Evolutionary conservation across 1,140 invertebrate species (phyloP), one percentile per base, ranked within the genome.

Genomic region (Drosophila ananassae): DNA sequence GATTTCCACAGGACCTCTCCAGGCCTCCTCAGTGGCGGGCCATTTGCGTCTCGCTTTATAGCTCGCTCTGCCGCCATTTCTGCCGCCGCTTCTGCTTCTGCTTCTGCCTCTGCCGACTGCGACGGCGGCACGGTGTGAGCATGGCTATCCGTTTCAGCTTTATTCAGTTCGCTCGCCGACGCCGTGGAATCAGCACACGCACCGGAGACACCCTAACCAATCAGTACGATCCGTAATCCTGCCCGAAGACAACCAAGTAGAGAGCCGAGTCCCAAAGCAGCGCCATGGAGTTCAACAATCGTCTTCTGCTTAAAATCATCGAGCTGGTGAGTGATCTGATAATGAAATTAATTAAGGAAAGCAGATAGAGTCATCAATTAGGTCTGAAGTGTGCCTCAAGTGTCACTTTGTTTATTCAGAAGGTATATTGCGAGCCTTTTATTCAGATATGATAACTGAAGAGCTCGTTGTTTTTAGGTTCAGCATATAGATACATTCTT

Each of bases 201-300:
- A 64, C 12, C 28, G 21, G 30, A 32, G 21, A 10, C 47, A 25
- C 25, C 17, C 2, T 6, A 22, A 5, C 13, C n/a, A 53, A 8
- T 22, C 2, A 37, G 46, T 54, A 47, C 9, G 48, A 54, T 67
- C 30, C 48, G 32, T 10, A 59, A 13, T 8, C 10, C 32, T 28
- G 47, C 41, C 24, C 13, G 41, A 37, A 30, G 22, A 13, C 30
- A 56, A 22, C 25, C 17, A 17, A 17, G 17, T 17, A 17, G n/a
- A 47, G 53, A 60, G 32, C 25, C 25, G 73, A 72, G 60, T 64
- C 58, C 32, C 48, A 62, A 62, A 32, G 37, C 53, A 55, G 41
- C 54, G 72, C 50, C 25, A 91, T 91, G 90, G 83, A 91, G 73
- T 89, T 90, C 63, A 91, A 91, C 73, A 91, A 91, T 80, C 90